Conservation (phyloP, 64 coral and sea anemone species). For the Exaiptasia diaphana region DNA sequence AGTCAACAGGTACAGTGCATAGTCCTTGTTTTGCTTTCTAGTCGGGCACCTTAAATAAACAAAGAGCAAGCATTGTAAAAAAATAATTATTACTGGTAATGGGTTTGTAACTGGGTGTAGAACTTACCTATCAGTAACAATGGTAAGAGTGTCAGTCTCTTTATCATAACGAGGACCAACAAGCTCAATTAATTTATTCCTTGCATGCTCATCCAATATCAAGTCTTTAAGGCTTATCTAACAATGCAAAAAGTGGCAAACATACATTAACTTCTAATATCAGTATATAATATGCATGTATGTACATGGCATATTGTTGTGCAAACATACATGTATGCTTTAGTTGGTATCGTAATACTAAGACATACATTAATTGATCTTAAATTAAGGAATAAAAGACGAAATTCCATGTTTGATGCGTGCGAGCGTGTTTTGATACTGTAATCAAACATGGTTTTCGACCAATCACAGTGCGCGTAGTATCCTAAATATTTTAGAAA, state of each 20-base stretch:
- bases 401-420: no score
- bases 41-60: conserved; percentile 73
- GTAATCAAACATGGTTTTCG: no score
- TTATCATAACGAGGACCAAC: conserved; percentile 75
- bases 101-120: neutral
- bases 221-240: conserved; percentile 78
- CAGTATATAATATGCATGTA: no score
- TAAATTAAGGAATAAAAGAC: no score
- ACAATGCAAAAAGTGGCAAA: neutral
- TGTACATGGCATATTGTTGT: no score
- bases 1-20: conserved; percentile 85
- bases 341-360: no score
- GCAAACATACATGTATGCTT: no score
- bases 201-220: conserved; percentile 88
- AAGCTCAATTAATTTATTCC: conserved; percentile 82
- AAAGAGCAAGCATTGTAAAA: neutral
- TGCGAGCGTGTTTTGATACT: no score
- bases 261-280: no score
- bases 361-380: no score
- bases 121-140: conserved; percentile 78
- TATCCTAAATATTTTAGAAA: no score
- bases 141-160: conserved; percentile 77
- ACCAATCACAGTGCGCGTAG: no score
- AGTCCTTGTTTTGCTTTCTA: conserved; percentile 95
- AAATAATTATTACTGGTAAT: neutral